Evolutionary conservation across 1,140 invertebrate genomes (phyloP).

Genomic region (Copidosoma floridanum): DNA sequence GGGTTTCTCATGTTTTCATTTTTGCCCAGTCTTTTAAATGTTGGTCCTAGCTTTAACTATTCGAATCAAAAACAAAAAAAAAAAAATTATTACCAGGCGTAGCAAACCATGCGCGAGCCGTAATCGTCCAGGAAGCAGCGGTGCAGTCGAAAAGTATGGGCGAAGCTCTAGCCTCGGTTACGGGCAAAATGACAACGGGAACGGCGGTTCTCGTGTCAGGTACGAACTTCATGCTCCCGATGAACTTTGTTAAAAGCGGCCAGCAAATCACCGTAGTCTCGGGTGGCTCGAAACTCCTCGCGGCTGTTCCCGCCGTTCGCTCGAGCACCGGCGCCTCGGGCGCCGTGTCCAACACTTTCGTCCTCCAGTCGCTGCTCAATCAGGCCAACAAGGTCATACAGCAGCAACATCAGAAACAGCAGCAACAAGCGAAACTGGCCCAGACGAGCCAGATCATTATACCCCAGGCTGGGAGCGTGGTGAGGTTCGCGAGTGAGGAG

Average conservation of each 20-base stretch:
- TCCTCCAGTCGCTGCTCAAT: slow-evolving; percentile 60
- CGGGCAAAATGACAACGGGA: slow-evolving; percentile 49
- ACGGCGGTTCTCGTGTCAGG: slow-evolving; percentile 66
- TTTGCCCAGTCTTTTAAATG: too few species aligned
- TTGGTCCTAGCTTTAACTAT: too few species aligned
- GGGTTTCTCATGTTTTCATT: too few species aligned
- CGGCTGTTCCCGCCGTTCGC: slow-evolving; percentile 62
- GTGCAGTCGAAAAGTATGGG: slow-evolving; percentile 49
- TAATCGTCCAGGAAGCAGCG: slow-evolving; percentile 56
- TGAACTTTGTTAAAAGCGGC: slow-evolving; percentile 68
- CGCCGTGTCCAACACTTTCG: slow-evolving; percentile 53
- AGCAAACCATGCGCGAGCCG: slow-evolving; percentile 46
- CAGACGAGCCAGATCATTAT: slow-evolving; percentile 25
- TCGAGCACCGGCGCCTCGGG: slow-evolving; percentile 38
- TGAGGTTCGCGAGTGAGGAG: slow-evolving; percentile 36
- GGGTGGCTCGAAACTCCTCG: slow-evolving; percentile 65
- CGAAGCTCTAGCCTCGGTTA: slow-evolving; percentile 54
- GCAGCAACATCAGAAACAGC: slow-evolving; percentile 36
- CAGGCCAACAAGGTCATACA: slow-evolving; percentile 57
- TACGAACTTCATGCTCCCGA: slow-evolving; percentile 66
- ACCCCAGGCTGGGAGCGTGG: slow-evolving; percentile 26
- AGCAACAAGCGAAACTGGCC: slow-evolving; percentile 23
- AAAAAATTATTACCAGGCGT: not conserved
- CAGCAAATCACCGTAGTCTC: slow-evolving; percentile 72
- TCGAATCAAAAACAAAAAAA: not conserved